phyloP scores from a whole-genome alignment of 2,113 vertebrate species.

The Dromas ardeola region DNA sequence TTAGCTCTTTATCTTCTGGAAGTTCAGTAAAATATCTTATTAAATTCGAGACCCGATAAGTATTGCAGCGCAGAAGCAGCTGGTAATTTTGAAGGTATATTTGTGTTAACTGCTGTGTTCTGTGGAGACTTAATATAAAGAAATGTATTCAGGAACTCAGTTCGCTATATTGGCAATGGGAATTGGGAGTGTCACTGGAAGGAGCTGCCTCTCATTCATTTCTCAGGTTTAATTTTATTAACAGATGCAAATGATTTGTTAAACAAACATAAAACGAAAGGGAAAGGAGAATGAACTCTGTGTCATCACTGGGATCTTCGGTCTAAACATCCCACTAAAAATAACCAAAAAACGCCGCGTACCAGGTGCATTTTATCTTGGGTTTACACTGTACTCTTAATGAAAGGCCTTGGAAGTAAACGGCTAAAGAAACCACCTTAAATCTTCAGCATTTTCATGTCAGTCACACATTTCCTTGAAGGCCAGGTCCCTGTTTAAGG shows the following conservation, averaged over 20 bases:
- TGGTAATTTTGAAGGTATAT: conserved; percentile 30
- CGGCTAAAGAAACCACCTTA: conserved; percentile 38
- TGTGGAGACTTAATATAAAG: conserved; percentile 24
- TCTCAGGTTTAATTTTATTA: conserved; percentile 70
- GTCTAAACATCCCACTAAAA: conserved; percentile 39
- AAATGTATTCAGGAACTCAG: conserved; percentile 19
- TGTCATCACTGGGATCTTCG: background rate
- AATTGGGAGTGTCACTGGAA: conserved; percentile 12
- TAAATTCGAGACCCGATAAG: background rate
- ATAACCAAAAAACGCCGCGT: background rate
- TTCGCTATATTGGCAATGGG: background rate
- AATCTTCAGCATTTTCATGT: conserved; percentile 60
- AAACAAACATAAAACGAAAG: conserved; percentile 63
- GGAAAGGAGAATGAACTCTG: conserved; percentile 28
- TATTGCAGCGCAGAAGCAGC: background rate
- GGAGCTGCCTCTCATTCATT: conserved; percentile 16
- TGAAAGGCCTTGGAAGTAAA: conserved; percentile 52
- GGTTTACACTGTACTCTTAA: conserved; percentile 2
- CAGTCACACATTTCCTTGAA: conserved; percentile 67
- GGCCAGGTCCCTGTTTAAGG: conserved; percentile 63
- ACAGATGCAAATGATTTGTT: conserved; percentile 57
- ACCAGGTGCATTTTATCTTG: conserved; percentile 40
- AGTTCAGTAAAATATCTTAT: conserved; percentile 4
- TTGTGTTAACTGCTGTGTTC: conserved; percentile 16
- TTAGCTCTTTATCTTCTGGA: conserved; percentile 20